These are phyloP conservation scores for Equus przewalskii DNA, from an alignment of 2,113 vertebrate genomes.

Conservation along the genomic window DNA sequence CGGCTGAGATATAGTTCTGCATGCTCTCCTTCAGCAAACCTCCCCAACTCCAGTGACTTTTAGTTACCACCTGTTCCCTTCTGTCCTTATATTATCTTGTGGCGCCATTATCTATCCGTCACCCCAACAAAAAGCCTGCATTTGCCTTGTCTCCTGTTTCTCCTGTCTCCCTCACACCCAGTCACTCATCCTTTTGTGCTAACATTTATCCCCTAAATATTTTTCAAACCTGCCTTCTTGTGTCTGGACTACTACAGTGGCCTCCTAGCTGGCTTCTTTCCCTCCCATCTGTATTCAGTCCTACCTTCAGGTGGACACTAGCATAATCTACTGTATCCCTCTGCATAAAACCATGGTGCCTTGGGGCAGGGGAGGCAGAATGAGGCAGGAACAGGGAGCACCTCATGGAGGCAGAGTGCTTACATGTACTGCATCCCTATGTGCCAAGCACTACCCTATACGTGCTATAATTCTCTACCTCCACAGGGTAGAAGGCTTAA, in stretches of 20 bases:
- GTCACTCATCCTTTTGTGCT: background rate
- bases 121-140: background rate
- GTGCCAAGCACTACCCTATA: background rate
- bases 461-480: background rate
- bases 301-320: background rate
- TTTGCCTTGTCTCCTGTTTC: background rate
- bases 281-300: background rate
- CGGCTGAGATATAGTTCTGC: background rate
- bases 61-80: background rate
- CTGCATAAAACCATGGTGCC: conserved; percentile 31
- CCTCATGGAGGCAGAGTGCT: background rate
- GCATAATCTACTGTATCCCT: background rate
- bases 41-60: background rate
- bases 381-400: background rate
- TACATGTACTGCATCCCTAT: background rate
- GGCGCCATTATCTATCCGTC: background rate
- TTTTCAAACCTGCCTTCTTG: background rate
- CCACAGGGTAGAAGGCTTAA: background rate
- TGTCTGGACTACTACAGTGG: background rate
- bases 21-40: background rate
- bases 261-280: background rate
- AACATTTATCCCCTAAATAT: background rate
- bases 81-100: background rate
- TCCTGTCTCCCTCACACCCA: background rate
- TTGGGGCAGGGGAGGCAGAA: background rate